Evolutionary conservation across 2,888 invertebrate species (phyloP).

Genomic region (Eupithecia subfuscata): DNA sequence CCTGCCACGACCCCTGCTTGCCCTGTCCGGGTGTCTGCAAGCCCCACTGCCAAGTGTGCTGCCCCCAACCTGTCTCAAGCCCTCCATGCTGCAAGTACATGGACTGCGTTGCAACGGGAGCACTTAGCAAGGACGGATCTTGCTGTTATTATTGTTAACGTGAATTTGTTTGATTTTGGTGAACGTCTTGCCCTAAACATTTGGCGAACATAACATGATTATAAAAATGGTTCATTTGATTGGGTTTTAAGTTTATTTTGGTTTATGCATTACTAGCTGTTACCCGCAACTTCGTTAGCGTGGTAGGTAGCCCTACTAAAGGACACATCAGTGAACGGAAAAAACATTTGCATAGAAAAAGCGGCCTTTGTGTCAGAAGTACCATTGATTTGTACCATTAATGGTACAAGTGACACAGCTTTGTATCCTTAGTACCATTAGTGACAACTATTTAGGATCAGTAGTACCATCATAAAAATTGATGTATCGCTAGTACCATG

Average conservation of each 20-base stretch:
- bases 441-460: too few species aligned
- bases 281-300: too few species aligned
- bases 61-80: conserved; percentile 32
- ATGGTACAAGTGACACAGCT: too few species aligned
- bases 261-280: too few species aligned
- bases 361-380: too few species aligned
- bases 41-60: background rate
- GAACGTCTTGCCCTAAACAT: conserved; percentile 50
- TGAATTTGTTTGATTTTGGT: conserved; percentile 40
- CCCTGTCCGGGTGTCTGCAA: background rate
- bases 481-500: too few species aligned
- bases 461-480: too few species aligned
- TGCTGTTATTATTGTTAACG: conserved; percentile 55
- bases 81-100: conserved; percentile 52
- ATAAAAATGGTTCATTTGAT: background rate
- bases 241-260: background rate
- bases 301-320: too few species aligned
- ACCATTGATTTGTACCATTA: too few species aligned
- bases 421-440: too few species aligned
- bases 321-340: too few species aligned
- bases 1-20: conserved; percentile 28
- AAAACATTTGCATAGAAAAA: too few species aligned
- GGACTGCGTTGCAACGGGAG: conserved; percentile 52
- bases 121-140: conserved; percentile 35
- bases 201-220: conserved; percentile 57